These are phyloP conservation scores for Heptranchias perlo DNA, from an alignment of 2,113 vertebrate species.

Conservation along the genomic window DNA sequence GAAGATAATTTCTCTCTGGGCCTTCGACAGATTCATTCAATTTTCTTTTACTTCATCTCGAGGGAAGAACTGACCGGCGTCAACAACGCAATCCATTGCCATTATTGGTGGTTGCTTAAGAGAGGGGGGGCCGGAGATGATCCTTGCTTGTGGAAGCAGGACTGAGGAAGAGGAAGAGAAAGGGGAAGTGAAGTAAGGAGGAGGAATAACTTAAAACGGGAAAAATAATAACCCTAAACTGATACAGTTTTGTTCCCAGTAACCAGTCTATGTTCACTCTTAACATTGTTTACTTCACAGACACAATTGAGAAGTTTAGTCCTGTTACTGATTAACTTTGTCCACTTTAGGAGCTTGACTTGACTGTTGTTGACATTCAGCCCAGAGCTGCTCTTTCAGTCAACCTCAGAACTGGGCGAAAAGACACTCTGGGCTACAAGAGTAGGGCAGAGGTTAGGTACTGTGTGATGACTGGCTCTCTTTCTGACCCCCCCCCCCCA, in stretches of 20 bases:
- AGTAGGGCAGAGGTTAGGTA: background rate
- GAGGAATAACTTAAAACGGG: background rate
- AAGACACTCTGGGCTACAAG: background rate
- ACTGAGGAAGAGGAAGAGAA: background rate
- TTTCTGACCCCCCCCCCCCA: background rate
- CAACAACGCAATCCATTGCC: no score
- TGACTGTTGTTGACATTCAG: background rate
- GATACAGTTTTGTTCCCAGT: background rate
- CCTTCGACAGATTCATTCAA: background rate
- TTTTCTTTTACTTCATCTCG: background rate
- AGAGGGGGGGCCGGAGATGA: background rate
- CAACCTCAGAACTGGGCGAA: background rate
- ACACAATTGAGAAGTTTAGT: background rate
- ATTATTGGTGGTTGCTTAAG: background rate
- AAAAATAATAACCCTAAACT: background rate
- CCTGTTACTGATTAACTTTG: background rate
- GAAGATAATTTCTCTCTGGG: no score
- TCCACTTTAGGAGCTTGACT: background rate
- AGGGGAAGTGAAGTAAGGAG: background rate
- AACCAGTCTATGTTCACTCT: background rate
- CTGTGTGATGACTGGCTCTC: no score
- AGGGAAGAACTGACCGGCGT: background rate
- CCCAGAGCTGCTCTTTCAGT: background rate
- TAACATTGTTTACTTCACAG: background rate
- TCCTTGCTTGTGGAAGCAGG: background rate